Percentiles rank a stretch among this genome's conserved stretches.
Conservation (phyloP, 2,888 invertebrate genomes). For the Caenorhabditis uteleia region DNA sequence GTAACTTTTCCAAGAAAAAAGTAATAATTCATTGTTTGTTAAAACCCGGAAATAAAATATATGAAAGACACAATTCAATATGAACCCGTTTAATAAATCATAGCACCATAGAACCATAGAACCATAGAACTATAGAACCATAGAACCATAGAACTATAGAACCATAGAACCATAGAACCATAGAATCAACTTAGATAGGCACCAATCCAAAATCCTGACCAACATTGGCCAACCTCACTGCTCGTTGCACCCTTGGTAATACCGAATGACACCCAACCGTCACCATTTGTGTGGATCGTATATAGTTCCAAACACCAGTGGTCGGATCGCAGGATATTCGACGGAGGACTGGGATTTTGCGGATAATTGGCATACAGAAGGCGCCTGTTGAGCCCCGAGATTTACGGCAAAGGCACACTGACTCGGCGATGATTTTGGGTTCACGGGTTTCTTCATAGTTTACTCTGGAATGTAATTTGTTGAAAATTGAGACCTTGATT, state of each 20-base stretch:
- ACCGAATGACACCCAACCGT: slow-evolving; percentile 66
- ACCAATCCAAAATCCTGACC: no score
- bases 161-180: no score
- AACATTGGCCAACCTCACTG: slow-evolving; percentile 31
- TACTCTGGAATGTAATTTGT: slow-evolving; percentile 46
- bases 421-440: slow-evolving; percentile 64
- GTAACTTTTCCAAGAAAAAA: slow-evolving; percentile 20
- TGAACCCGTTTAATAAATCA: no score
- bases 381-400: slow-evolving; percentile 58
- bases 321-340: slow-evolving; percentile 53
- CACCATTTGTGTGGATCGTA: slow-evolving; percentile 35
- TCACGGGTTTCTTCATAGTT: slow-evolving; percentile 64
- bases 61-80: no score
- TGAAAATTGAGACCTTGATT: no score
- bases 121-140: no score
- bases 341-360: slow-evolving; percentile 60
- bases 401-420: slow-evolving; percentile 60
- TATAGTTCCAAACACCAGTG: slow-evolving; percentile 46
- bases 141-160: no score
- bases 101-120: no score
- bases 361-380: slow-evolving; percentile 58
- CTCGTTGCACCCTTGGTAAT: slow-evolving; percentile 55
- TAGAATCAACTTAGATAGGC: no score
- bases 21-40: neutral
- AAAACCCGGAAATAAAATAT: slow-evolving; percentile 8